Conservation (phyloP, 2,797 vertebrate genomes). For the Halcyon chelicuti region DNA sequence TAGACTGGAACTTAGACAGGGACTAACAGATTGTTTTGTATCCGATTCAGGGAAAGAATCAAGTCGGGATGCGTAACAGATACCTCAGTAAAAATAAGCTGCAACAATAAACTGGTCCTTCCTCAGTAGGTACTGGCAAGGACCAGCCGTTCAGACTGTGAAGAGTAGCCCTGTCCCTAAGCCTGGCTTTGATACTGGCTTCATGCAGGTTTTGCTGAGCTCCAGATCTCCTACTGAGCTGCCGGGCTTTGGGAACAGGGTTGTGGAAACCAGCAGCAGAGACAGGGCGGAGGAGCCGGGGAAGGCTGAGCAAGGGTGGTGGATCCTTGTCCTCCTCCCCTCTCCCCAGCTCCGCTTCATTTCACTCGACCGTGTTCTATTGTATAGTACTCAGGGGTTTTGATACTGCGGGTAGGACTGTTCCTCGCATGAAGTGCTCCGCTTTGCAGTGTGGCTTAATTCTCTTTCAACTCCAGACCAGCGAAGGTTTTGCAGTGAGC, state of each 20-base stretch:
- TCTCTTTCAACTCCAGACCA: neutral
- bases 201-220: neutral
- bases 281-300: neutral
- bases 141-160: conserved; percentile 63
- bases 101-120: conserved; percentile 43
- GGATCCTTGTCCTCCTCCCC: neutral
- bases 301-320: neutral
- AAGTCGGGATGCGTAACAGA: conserved; percentile 67
- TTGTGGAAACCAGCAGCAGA: conserved; percentile 52
- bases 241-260: neutral
- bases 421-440: neutral
- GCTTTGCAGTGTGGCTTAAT: neutral
- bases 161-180: conserved; percentile 16
- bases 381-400: conserved; percentile 73
- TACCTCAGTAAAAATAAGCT: conserved; percentile 77
- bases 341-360: neutral
- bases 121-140: neutral
- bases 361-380: neutral
- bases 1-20: conserved; percentile 66
- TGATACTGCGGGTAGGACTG: conserved; percentile 40
- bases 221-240: conserved; percentile 42
- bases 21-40: conserved; percentile 65
- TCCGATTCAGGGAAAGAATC: conserved; percentile 69
- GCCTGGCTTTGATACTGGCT: neutral
- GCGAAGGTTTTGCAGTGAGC: neutral